Conservation (phyloP, 2,113 vertebrate species). For the Pleuronectes platessa region DNA sequence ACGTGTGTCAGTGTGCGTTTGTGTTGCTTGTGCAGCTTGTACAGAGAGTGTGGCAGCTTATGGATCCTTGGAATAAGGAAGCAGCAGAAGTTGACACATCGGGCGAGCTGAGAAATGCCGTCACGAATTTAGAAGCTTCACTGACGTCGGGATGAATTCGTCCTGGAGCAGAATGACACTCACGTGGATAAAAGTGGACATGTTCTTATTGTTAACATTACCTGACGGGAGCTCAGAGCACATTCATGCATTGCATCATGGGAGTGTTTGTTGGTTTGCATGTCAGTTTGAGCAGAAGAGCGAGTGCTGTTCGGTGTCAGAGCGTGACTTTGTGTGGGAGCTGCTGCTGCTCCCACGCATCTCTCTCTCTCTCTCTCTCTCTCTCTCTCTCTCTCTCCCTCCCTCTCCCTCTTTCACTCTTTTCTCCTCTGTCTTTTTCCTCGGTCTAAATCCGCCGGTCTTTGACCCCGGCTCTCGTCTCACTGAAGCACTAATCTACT, state of each 20-base stretch:
- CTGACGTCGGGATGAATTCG: no score
- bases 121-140: no score
- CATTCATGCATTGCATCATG: constrained; percentile 12
- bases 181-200: not conserved
- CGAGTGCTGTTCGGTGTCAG: constrained; percentile 26
- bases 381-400: not conserved
- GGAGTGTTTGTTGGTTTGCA: constrained; percentile 27
- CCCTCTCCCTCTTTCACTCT: constrained; percentile 5
- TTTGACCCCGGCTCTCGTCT: constrained; percentile 52
- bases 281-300: constrained; percentile 42
- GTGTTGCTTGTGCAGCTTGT: not conserved
- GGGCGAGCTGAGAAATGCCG: no score
- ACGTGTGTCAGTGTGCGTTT: not conserved
- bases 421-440: not conserved
- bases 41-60: not conserved
- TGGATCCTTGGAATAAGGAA: not conserved
- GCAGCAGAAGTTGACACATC: not conserved
- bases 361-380: constrained; percentile 14
- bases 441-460: constrained; percentile 32
- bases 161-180: not conserved
- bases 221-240: not conserved
- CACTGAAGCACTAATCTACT: constrained; percentile 29
- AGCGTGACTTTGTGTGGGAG: constrained; percentile 66
- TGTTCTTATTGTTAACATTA: not conserved
- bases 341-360: constrained; percentile 50